phyloP scores from a whole-genome alignment of 2,797 vertebrate species.

The Gymnopithys bicolor region DNA sequence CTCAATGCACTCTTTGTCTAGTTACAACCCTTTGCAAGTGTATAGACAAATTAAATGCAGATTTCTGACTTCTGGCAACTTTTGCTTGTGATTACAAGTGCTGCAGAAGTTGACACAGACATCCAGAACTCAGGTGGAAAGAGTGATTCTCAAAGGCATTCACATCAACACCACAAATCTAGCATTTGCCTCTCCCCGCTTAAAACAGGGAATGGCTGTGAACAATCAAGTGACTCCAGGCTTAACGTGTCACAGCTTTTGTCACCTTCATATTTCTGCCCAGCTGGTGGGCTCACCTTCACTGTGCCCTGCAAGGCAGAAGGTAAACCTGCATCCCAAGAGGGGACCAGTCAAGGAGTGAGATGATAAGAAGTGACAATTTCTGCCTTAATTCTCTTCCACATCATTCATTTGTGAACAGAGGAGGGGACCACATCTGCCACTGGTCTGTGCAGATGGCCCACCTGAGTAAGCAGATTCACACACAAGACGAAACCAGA shows the following conservation, averaged over 20 bases:
- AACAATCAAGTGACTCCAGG: rapidly evolving
- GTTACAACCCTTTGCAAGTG: background rate
- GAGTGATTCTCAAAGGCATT: background rate
- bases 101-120: background rate
- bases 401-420: rapidly evolving
- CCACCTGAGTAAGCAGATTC: background rate
- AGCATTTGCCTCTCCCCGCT: background rate
- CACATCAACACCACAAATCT: background rate
- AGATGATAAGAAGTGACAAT: background rate
- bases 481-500: background rate
- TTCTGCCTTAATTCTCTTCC: background rate
- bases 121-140: background rate
- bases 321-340: background rate
- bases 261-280: background rate
- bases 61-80: background rate
- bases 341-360: background rate
- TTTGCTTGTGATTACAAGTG: background rate
- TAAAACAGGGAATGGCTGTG: rapidly evolving
- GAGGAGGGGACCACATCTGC: background rate
- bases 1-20: background rate
- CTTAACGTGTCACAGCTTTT: background rate
- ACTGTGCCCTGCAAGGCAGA: background rate
- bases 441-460: background rate
- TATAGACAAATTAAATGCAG: background rate
- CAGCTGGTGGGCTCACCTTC: background rate